Conservation (phyloP, 1,140 invertebrate genomes). For the Oncopeltus fasciatus region DNA sequence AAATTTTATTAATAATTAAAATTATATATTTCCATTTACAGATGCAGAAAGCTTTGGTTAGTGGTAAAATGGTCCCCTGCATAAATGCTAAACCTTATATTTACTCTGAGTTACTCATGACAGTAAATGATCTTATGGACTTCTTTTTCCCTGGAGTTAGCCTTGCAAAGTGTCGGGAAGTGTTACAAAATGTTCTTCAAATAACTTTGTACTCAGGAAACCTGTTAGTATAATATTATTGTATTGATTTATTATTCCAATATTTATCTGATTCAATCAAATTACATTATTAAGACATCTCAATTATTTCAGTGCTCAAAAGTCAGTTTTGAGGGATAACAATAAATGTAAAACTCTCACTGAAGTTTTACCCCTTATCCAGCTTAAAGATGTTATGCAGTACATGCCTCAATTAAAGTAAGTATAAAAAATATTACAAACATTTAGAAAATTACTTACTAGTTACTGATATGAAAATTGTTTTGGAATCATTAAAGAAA, state of each 20-base stretch:
- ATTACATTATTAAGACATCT: not conserved
- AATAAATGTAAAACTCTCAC: conserved; percentile 51
- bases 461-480: too few relatives aligned
- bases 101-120: conserved; percentile 64
- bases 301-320: conserved; percentile 44
- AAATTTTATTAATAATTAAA: not conserved
- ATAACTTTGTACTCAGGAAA: conserved; percentile 67
- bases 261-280: not conserved
- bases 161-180: conserved; percentile 54
- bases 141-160: conserved; percentile 63
- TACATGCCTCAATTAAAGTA: conserved; percentile 68
- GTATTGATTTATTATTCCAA: not conserved
- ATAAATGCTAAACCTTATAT: conserved; percentile 74
- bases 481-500: too few relatives aligned
- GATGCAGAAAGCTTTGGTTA: conserved; percentile 60
- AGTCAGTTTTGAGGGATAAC: conserved; percentile 53
- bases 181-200: conserved; percentile 57
- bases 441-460: too few relatives aligned
- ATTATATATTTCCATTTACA: conserved; percentile 27
- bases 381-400: conserved; percentile 63
- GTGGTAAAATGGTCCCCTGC: conserved; percentile 60
- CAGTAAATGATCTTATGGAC: conserved; percentile 60
- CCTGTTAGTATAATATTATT: conserved; percentile 40
- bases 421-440: too few relatives aligned
- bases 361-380: conserved; percentile 51